Evolutionary conservation across 2,797 vertebrate species (phyloP), one percentile per base, ranked within the genome.

Genomic region (Aulostomus chinensis): DNA sequence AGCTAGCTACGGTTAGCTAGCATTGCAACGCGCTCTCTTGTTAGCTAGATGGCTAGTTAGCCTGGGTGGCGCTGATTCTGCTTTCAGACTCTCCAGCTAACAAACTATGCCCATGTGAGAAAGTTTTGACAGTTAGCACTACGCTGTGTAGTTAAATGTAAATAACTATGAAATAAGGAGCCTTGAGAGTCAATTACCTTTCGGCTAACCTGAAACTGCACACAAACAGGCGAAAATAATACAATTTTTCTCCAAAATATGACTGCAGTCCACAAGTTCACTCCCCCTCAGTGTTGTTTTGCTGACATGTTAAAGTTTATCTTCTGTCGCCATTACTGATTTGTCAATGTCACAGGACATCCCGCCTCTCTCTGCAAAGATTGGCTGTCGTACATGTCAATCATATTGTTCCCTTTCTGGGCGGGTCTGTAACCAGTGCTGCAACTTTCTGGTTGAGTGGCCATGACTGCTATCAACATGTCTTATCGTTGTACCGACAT

Each of bases 201-300:
- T 57, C 24, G 29, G 62, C 26, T 48, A 64, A 46, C 39, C 21
- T 50, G 48, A 53, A 61, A 73, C 53, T 11, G 67, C 57, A 47
- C 57, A 55, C 63, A 66, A 41, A 60, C 46, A 26, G 40, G 16
- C 37, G 37, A 17, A 58, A 61, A 61, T 73, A 65, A 61, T 81
- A 66, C 51, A 85, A 84, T 79, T 65, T 86, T 74, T 70, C 78
- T 79, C 79, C 65, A 80, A 78, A 85, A 86, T 86, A 86, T 86
- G 88, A 85, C 84, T 81, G 80, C 78, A 73, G 70, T 85, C 79
- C 66, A 61, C 54, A 87, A 81, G 78, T 84, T 85, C 85, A 86
- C 83, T 84, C 90, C 89, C 84, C 80, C 80, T 87, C 46, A 5
- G 18, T 71, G 81, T 79, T 86, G 78, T 82, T 86, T 85, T 79